phyloP scores from a whole-genome alignment of 2,888 invertebrate species.

The Meandrusa payeni region DNA sequence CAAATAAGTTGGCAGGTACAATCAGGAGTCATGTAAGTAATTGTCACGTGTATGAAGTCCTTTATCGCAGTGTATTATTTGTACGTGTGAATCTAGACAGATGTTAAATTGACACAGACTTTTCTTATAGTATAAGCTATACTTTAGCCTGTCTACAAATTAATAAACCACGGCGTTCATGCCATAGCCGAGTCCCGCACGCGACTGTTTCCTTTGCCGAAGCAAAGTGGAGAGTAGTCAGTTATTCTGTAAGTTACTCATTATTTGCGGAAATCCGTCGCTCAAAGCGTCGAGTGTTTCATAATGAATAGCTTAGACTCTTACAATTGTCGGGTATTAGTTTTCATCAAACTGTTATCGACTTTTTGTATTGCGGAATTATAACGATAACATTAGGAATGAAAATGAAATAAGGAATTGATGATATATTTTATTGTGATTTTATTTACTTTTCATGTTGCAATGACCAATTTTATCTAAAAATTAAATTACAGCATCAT shows the following conservation, averaged over 20 bases:
- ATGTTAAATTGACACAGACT: constrained; percentile 32
- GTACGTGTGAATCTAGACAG: constrained; percentile 31
- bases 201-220: constrained; percentile 18
- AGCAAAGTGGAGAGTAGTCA: neutral
- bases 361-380: neutral
- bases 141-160: constrained; percentile 32
- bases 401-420: no score
- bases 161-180: constrained; percentile 21
- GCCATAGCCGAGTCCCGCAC: constrained; percentile 6
- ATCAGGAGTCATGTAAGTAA: neutral
- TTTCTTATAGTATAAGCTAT: constrained; percentile 23
- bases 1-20: no score
- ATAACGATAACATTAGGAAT: no score
- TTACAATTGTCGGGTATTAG: neutral
- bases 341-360: constrained; percentile 2
- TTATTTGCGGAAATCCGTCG: constrained; percentile 10
- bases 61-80: constrained; percentile 24
- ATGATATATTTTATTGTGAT: no score
- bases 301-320: constrained; percentile 5
- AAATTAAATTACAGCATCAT: no score
- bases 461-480: no score
- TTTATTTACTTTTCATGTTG: no score
- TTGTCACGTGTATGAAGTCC: constrained; percentile 4
- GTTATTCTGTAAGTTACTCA: constrained; percentile 9
- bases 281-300: constrained; percentile 1